These are phyloP conservation scores for rabbit (Oryctolagus cuniculus) DNA, from an alignment of 2,113 vertebrate species.

Conservation along the genomic window mOryCun1.1 NC_091440.1:70432501-70433000, in stretches of 20 bases:
- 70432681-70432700: too few species aligned
- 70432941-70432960: too few species aligned
- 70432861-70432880: too few species aligned
- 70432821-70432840: too few species aligned
- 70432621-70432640: accelerated
- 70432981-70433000: too few species aligned
- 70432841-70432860: too few species aligned
- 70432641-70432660: background rate
- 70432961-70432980: too few species aligned
- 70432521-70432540: background rate
- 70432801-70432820: too few species aligned
- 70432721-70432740: background rate
- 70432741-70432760: background rate
- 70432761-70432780: background rate
- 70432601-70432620: background rate
- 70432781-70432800: background rate
- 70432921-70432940: too few species aligned
- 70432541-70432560: background rate
- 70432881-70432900: too few species aligned
- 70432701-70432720: background rate
- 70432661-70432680: background rate
- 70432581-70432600: background rate
- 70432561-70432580: background rate
- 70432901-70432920: too few species aligned
- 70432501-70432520: background rate